phyloP scores from a whole-genome alignment of 2,797 vertebrate species.

The Heteromormyrus szaboi region DNA sequence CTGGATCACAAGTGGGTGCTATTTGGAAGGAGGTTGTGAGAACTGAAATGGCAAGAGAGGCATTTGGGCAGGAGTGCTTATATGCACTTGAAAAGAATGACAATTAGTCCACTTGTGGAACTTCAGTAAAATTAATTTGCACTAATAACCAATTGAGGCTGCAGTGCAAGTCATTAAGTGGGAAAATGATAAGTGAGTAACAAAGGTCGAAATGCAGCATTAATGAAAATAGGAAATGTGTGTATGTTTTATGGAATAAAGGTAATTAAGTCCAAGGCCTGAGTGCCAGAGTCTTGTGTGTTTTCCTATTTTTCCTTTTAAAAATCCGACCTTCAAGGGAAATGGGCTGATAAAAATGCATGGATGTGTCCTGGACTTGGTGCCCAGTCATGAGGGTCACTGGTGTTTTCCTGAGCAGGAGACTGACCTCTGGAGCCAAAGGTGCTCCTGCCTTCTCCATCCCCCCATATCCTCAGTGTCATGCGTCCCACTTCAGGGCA shows the following conservation, averaged over 20 bases:
- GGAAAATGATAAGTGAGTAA: not conserved
- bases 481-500: not conserved
- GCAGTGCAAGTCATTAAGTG: not conserved
- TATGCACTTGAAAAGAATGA: not conserved
- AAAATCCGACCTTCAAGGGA: not conserved
- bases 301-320: not conserved
- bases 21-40: not conserved
- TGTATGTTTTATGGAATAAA: not conserved
- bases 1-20: not conserved
- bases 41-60: not conserved
- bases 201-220: not conserved
- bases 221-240: not conserved
- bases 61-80: not conserved
- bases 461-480: not conserved
- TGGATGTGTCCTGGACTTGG: not conserved
- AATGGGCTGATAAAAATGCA: not conserved
- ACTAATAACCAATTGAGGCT: not conserved
- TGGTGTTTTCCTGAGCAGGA: not conserved
- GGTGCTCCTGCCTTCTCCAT: not conserved
- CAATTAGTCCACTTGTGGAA: not conserved
- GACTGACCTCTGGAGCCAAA: not conserved
- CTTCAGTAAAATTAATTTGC: not conserved
- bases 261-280: not conserved
- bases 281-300: not conserved
- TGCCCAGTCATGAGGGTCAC: not conserved